A percentile compares a stretch with the other conserved stretches of the same genome.
Evolutionary conservation across 2,113 vertebrate genomes (phyloP).

Genomic region (Lichenostomus cassidix): DNA sequence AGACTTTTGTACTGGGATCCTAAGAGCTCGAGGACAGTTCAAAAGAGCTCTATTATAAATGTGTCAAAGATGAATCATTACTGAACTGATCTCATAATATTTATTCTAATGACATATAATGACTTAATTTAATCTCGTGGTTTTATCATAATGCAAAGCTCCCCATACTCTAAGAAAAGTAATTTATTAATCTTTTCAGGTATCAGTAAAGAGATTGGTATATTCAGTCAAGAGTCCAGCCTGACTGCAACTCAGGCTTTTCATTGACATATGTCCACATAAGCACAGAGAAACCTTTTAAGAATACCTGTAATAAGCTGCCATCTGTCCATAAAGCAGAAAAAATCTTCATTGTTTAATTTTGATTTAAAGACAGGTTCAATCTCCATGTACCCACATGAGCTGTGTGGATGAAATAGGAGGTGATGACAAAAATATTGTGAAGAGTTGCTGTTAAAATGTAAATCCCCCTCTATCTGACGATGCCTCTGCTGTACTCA

Average conservation of each 20-base stretch:
- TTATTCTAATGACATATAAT: constrained; percentile 56
- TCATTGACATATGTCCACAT: constrained; percentile 16
- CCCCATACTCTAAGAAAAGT: neutral
- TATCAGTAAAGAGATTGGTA: neutral
- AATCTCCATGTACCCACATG: neutral
- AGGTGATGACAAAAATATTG: neutral
- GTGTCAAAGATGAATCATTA: constrained; percentile 40
- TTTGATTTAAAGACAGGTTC: neutral
- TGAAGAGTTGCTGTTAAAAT: neutral
- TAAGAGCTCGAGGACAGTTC: neutral
- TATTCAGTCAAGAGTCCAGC: neutral
- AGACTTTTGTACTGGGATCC: neutral
- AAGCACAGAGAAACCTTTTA: constrained; percentile 4
- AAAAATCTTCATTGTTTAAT: constrained; percentile 12
- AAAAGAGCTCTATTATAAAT: constrained; percentile 23
- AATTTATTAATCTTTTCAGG: constrained; percentile 12
- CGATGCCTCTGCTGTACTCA: neutral
- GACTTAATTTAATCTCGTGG: constrained; percentile 45
- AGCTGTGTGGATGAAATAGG: neutral
- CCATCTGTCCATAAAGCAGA: constrained; percentile 39
- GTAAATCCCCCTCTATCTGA: neutral
- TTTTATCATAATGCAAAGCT: constrained; percentile 29
- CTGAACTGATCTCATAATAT: constrained; percentile 50
- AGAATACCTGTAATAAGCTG: constrained; percentile 36
- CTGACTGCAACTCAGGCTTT: neutral